Evolutionary conservation across 2,113 vertebrate genomes (phyloP).

Genomic region (Apteryx mantelli): DNA sequence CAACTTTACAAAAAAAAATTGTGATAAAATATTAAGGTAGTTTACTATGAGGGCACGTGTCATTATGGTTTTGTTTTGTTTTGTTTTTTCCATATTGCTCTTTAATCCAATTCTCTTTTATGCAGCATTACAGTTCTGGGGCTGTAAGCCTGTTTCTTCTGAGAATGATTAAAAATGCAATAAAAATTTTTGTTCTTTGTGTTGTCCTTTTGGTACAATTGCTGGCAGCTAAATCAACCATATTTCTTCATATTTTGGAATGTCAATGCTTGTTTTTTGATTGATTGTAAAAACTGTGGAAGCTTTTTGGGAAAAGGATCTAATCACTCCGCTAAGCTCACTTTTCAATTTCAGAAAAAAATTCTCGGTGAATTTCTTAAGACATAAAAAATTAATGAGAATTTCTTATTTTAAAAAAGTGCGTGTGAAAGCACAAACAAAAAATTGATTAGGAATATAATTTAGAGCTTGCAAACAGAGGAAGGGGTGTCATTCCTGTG

Average conservation of each 20-base stretch:
- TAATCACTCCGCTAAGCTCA: constrained; percentile 34
- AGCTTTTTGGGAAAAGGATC: constrained; percentile 7
- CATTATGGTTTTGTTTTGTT: background rate
- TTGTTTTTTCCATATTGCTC: background rate
- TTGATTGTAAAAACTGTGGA: constrained; percentile 53
- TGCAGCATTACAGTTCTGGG: background rate
- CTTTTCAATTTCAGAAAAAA: background rate
- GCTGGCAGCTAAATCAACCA: constrained; percentile 42
- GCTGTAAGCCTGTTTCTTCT: background rate
- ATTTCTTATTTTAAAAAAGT: background rate
- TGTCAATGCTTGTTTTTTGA: constrained; percentile 22
- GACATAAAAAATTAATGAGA: background rate
- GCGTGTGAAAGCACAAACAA: background rate
- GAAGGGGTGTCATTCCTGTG: background rate
- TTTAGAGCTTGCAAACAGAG: background rate
- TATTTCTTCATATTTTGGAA: constrained; percentile 55
- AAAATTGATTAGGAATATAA: background rate
- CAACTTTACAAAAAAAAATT: background rate
- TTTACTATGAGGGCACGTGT: accelerated
- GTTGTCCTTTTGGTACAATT: constrained; percentile 54
- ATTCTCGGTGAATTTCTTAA: constrained; percentile 3
- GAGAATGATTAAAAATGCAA: background rate
- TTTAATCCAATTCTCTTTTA: background rate
- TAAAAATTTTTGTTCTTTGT: background rate
- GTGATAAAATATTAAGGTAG: background rate